Evolutionary conservation across 2,888 invertebrate genomes (phyloP).

Genomic region (Amphipoea lucens): DNA sequence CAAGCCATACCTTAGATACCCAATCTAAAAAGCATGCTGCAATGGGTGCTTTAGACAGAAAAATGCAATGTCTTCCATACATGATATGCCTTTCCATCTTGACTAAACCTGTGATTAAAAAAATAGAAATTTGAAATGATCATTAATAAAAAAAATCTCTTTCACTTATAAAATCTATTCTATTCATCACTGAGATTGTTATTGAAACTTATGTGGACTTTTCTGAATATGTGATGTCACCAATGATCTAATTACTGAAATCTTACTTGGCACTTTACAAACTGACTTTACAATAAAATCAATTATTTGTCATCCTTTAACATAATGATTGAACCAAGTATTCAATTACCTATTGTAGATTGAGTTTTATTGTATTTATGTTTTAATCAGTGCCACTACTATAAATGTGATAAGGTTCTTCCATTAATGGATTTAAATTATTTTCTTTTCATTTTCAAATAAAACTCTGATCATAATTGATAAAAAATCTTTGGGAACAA

Average conservation of each 20-base stretch:
- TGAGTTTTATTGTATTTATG: constrained; percentile 47
- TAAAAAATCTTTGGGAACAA: not conserved
- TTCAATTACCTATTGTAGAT: constrained; percentile 32
- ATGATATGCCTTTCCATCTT: not conserved
- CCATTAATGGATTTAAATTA: constrained; percentile 27
- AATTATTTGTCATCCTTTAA: constrained; percentile 9
- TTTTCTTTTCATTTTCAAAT: not conserved
- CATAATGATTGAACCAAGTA: constrained; percentile 10
- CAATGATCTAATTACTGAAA: constrained; percentile 36
- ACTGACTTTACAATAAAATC: constrained; percentile 5
- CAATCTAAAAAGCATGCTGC: not conserved
- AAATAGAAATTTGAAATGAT: not conserved
- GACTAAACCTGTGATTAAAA: not conserved
- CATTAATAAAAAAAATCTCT: not conserved
- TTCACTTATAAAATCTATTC: not conserved
- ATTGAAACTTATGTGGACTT: constrained; percentile 15
- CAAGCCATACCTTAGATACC: not conserved
- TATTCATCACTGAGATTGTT: constrained; percentile 22
- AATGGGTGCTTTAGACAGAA: not conserved
- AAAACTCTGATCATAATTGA: not conserved
- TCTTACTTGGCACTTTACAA: constrained; percentile 10
- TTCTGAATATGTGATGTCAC: constrained; percentile 30
- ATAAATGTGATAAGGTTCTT: constrained; percentile 42
- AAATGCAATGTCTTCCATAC: not conserved
- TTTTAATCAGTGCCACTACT: constrained; percentile 60